Evolutionary conservation across 2,797 vertebrate genomes (phyloP).

Genomic region (Eurystomus glaucurus): DNA sequence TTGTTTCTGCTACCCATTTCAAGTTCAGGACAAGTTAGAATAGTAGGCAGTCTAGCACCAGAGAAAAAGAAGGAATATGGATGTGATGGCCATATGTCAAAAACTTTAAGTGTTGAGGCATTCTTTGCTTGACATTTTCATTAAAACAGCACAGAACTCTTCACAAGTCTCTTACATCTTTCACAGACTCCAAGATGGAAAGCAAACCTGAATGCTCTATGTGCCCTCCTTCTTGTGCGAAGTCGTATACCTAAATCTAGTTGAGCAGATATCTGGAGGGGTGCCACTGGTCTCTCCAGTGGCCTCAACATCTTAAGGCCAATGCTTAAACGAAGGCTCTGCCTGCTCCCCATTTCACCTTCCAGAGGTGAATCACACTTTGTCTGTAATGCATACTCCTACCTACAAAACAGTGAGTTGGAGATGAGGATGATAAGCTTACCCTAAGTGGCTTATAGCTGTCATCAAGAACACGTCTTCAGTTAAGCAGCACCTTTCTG

Average conservation of each 20-base stretch:
- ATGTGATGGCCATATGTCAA: neutral
- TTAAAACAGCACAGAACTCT: neutral
- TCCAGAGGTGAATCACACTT: neutral
- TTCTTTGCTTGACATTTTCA: neutral
- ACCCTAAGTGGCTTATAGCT: constrained; percentile 47
- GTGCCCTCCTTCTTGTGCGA: neutral
- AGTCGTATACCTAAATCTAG: neutral
- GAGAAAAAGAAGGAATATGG: neutral
- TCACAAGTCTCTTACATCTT: neutral
- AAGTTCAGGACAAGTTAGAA: neutral
- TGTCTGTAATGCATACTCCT: neutral
- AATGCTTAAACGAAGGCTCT: neutral
- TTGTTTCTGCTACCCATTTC: neutral
- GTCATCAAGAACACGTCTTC: neutral
- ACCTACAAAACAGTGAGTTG: neutral
- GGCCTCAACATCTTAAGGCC: neutral
- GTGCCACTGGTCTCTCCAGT: neutral
- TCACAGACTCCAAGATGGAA: neutral
- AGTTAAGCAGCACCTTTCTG: neutral
- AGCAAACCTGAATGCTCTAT: neutral
- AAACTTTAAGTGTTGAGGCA: neutral
- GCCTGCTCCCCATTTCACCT: neutral
- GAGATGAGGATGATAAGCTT: constrained; percentile 39
- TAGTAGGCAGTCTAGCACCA: neutral
- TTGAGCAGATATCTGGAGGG: neutral